Percentiles rank a stretch among this genome's conserved stretches.
These are phyloP conservation scores for Iphiclides podalirius DNA, from an alignment of 2,888 invertebrate genomes.

Conservation along the genomic window DNA sequence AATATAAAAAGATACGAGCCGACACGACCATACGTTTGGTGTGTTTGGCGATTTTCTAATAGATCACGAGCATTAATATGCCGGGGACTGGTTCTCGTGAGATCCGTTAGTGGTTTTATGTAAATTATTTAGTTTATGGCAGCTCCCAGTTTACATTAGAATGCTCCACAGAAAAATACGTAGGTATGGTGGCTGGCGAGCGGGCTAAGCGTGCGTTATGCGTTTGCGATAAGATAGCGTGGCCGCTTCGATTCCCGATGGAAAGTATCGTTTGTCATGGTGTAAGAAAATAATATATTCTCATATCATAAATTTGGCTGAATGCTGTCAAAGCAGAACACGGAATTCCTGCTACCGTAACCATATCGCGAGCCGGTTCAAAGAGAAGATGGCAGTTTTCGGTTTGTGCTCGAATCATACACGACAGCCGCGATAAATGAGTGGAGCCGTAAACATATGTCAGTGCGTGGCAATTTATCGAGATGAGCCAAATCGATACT, in stretches of 20 bases:
- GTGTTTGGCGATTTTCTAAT: conserved; percentile 72
- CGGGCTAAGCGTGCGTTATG: conserved; percentile 27
- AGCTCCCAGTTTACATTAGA: conserved; percentile 71
- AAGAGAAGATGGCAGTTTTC: background rate
- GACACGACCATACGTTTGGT: conserved; percentile 49
- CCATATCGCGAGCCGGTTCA: background rate
- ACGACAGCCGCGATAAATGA: background rate
- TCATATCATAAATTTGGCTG: no score
- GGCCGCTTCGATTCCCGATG: conserved; percentile 43
- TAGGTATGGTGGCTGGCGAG: conserved; percentile 30
- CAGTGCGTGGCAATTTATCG: background rate
- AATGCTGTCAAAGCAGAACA: no score
- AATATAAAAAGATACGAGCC: conserved; percentile 55
- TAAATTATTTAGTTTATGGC: conserved; percentile 73
- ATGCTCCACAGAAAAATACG: conserved; percentile 50
- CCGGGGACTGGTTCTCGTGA: conserved; percentile 69
- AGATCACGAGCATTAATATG: conserved; percentile 75
- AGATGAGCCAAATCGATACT: background rate
- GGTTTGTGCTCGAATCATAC: background rate
- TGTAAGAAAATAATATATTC: conserved; percentile 47
- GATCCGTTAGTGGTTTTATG: conserved; percentile 79
- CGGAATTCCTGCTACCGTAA: conserved; percentile 12
- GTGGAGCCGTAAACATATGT: background rate
- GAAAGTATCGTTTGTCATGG: conserved; percentile 63
- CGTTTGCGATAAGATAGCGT: conserved; percentile 46